These are phyloP conservation scores for Sipha flava DNA, from an alignment of 1,140 invertebrate genomes.

Conservation along the genomic window DNA sequence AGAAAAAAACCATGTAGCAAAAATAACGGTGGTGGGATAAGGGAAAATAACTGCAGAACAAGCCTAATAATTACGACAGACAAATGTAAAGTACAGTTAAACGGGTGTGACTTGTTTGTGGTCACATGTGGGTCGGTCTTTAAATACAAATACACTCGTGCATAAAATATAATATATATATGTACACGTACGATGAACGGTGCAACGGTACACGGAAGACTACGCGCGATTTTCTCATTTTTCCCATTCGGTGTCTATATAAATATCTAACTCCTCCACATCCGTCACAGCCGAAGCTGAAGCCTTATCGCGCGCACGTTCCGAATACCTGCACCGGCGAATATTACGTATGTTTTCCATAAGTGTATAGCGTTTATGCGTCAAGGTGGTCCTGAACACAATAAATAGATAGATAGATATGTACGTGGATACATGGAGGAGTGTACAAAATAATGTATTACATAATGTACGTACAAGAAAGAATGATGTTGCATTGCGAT, in stretches of 20 bases:
- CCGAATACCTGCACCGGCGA: background rate
- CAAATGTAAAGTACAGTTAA: slow-evolving; percentile 27
- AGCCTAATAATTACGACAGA: slow-evolving; percentile 1
- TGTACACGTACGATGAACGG: background rate
- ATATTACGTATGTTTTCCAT: background rate
- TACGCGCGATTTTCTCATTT: slow-evolving; percentile 21
- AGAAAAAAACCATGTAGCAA: background rate
- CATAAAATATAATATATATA: background rate
- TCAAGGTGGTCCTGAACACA: background rate
- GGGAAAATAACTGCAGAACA: background rate
- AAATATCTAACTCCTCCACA: background rate
- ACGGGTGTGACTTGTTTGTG: slow-evolving; percentile 29
- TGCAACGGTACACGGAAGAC: slow-evolving; percentile 4
- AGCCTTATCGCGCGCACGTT: background rate
- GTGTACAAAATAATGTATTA: too few relatives aligned
- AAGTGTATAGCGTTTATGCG: background rate
- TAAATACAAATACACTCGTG: background rate
- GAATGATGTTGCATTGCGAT: too few relatives aligned
- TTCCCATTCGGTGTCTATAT: slow-evolving; percentile 17
- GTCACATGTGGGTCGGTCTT: slow-evolving; percentile 27
- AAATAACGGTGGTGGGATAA: background rate
- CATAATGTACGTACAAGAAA: too few relatives aligned
- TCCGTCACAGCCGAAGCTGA: background rate
- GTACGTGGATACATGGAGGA: too few relatives aligned
- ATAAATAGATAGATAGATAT: too few relatives aligned